These are phyloP conservation scores for Esox niger DNA, from an alignment of 2,113 vertebrate species.

Conservation along the genomic window DNA sequence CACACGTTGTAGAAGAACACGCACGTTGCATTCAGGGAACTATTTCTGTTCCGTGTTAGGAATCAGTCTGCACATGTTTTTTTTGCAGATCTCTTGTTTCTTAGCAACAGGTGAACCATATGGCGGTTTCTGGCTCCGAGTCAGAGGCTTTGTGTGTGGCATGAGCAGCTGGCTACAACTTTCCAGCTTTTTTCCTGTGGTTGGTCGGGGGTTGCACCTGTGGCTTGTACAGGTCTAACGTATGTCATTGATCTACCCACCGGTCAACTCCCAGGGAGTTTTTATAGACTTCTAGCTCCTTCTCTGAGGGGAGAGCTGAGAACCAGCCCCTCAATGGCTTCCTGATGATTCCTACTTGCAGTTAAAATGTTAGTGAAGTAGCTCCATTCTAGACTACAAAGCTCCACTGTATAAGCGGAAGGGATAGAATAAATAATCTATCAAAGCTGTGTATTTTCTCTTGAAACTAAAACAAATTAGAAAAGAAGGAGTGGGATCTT, in stretches of 20 bases:
- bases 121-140: background rate
- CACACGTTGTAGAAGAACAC: too few species aligned
- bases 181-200: background rate
- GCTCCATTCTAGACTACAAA: too few species aligned
- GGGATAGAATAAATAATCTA: too few species aligned
- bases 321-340: background rate
- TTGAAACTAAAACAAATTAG: too few species aligned
- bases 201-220: background rate
- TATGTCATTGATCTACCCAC: background rate
- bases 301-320: background rate
- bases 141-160: background rate
- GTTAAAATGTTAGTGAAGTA: background rate
- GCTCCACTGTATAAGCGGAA: too few species aligned
- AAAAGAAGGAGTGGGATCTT: too few species aligned
- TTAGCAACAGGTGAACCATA: constrained; percentile 2
- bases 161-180: background rate
- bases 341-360: background rate
- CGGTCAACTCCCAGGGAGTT: background rate
- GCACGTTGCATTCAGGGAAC: background rate
- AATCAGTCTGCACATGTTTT: background rate
- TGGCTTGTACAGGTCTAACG: background rate
- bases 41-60: background rate
- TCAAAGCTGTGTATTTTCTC: too few species aligned
- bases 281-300: background rate
- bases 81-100: background rate